Conservation (phyloP, 2,888 invertebrate species). For the Napeogenes sylphis region DNA sequence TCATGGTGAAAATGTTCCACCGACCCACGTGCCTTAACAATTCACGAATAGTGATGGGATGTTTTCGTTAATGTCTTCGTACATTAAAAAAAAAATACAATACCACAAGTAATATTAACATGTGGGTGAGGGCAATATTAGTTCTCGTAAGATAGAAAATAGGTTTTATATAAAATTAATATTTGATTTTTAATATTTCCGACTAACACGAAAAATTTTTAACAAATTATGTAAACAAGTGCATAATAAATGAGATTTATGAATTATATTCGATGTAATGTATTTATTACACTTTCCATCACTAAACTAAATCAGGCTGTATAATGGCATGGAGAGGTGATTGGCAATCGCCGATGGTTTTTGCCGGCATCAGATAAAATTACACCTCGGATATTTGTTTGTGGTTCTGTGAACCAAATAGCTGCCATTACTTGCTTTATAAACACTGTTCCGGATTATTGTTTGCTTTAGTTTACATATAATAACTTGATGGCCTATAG, state of each 20-base stretch:
- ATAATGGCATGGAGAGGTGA: slow-evolving; percentile 28
- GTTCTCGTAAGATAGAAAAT: not conserved
- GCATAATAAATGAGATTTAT: no score
- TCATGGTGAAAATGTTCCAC: slow-evolving; percentile 59
- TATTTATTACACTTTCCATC: slow-evolving; percentile 12
- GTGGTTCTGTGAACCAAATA: slow-evolving; percentile 47
- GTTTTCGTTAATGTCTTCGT: no score
- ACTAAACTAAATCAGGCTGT: slow-evolving; percentile 25
- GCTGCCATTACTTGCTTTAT: slow-evolving; percentile 32
- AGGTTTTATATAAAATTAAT: no score
- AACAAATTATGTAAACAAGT: no score
- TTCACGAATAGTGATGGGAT: slow-evolving; percentile 25
- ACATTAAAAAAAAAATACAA: not conserved
- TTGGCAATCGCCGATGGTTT: slow-evolving; percentile 60
- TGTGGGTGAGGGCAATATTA: not conserved
- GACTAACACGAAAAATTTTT: no score
- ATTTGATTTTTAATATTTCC: no score
- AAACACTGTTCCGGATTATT: slow-evolving; percentile 31
- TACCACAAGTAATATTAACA: not conserved
- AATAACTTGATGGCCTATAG: slow-evolving; percentile 1
- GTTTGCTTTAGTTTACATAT: slow-evolving; percentile 34
- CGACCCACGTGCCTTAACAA: slow-evolving; percentile 37
- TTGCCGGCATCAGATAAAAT: slow-evolving; percentile 56
- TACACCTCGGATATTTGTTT: slow-evolving; percentile 54
- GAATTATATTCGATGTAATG: not conserved